Evolutionary conservation across 2,113 vertebrate species (phyloP).

Genomic region (Ailuropoda melanoleuca): DNA sequence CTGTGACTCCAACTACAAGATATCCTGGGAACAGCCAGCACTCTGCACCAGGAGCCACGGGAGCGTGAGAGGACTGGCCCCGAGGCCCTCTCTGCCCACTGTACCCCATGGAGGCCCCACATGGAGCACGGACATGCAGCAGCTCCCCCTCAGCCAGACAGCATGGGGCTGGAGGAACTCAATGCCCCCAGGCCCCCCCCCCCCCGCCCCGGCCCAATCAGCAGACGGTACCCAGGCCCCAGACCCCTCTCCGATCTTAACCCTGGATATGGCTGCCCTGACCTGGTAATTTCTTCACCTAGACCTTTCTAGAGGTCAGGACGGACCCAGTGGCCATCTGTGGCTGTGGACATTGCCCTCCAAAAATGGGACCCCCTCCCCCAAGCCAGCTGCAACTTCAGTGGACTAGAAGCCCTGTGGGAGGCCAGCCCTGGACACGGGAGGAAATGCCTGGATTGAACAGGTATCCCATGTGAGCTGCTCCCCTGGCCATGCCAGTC

Average conservation of each 20-base stretch:
- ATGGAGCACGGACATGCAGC: neutral
- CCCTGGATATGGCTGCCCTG: neutral
- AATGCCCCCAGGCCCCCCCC: too few species aligned
- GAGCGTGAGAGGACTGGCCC: neutral
- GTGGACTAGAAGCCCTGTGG: neutral
- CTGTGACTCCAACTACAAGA: fast-evolving
- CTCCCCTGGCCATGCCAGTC: neutral
- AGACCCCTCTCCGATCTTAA: neutral
- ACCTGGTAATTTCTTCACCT: too few species aligned
- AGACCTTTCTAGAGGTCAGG: fast-evolving
- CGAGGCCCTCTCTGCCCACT: fast-evolving
- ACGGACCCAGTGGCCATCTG: neutral
- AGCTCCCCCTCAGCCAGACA: neutral
- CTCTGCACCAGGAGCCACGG: neutral
- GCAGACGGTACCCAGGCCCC: neutral
- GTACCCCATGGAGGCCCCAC: fast-evolving
- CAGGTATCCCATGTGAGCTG: fast-evolving
- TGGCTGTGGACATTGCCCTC: neutral
- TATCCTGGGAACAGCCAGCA: neutral
- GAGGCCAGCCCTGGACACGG: neutral
- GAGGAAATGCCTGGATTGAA: neutral
- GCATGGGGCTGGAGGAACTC: too few species aligned
- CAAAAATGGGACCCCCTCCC: neutral
- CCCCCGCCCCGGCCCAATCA: too few species aligned
- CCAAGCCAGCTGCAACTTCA: neutral